Evolutionary conservation across 2,113 vertebrate genomes (phyloP).

Genomic region (Amphiprion percula): DNA sequence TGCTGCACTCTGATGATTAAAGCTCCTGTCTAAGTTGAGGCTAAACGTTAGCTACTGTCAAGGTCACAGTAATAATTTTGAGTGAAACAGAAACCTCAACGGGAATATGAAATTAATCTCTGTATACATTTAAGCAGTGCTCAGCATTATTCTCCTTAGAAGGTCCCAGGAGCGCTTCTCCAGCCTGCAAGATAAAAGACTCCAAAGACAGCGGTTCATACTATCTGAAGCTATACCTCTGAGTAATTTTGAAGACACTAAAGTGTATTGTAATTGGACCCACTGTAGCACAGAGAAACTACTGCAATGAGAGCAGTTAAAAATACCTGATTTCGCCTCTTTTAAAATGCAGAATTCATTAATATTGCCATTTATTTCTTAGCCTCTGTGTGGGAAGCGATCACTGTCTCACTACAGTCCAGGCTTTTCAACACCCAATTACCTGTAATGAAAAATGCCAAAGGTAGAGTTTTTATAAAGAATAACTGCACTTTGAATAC

Average conservation of each 20-base stretch:
- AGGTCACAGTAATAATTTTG: constrained; percentile 73
- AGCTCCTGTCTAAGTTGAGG: constrained; percentile 54
- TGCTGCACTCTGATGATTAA: constrained; percentile 69
- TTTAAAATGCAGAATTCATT: constrained; percentile 48
- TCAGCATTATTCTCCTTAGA: constrained; percentile 67
- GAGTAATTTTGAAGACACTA: constrained; percentile 53
- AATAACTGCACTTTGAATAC: constrained; percentile 28
- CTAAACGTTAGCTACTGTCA: constrained; percentile 70
- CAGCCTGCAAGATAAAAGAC: constrained; percentile 69
- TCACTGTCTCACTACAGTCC: constrained; percentile 19
- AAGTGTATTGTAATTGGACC: constrained; percentile 54
- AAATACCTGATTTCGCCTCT: constrained; percentile 21
- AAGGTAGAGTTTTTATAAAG: constrained; percentile 26
- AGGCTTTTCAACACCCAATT: constrained; percentile 43
- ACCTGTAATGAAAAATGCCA: constrained; percentile 36
- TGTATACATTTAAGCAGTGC: constrained; percentile 63
- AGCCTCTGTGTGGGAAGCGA: constrained; percentile 13
- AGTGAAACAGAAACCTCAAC: constrained; percentile 68
- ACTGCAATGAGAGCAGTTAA: constrained; percentile 19
- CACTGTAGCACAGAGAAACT: constrained; percentile 27
- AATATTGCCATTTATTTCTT: constrained; percentile 38
- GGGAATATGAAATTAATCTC: constrained; percentile 78
- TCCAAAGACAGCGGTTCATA: constrained; percentile 60
- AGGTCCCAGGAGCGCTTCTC: constrained; percentile 58
- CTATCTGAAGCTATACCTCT: constrained; percentile 54